phyloP scores from a whole-genome alignment of 2,113 vertebrate species.

The Pluvianellus socialis region DNA sequence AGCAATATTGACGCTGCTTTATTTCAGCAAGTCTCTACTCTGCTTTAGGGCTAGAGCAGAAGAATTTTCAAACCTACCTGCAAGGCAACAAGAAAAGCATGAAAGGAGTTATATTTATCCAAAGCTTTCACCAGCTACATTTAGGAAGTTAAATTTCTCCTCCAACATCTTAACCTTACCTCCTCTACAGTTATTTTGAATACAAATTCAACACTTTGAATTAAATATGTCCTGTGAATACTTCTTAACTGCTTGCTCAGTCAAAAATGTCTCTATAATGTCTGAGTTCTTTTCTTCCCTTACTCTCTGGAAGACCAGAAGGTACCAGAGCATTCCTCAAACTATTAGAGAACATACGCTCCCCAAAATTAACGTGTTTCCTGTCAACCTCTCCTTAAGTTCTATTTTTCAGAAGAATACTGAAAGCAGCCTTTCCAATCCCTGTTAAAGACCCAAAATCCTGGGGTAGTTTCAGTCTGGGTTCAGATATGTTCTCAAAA shows the following conservation, averaged over 20 bases:
- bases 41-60: background rate
- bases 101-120: conserved; percentile 17
- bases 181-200: conserved; percentile 22
- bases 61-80: conserved; percentile 27
- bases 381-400: background rate
- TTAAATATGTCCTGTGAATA: conserved; percentile 23
- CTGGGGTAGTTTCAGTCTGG: background rate
- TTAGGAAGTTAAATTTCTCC: conserved; percentile 38
- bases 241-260: conserved; percentile 38
- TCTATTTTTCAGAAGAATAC: background rate
- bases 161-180: conserved; percentile 29
- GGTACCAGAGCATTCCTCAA: background rate
- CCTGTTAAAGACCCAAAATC: background rate
- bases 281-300: background rate
- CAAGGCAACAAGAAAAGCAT: conserved; percentile 26
- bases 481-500: background rate
- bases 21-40: conserved; percentile 6
- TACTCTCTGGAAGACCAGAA: background rate
- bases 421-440: background rate
- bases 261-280: background rate
- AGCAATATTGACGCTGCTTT: background rate
- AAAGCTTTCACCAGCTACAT: conserved; percentile 18
- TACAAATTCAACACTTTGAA: conserved; percentile 14
- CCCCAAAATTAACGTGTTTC: background rate
- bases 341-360: background rate